Base-by-base conservation (phyloP, 2,888 invertebrate species). In the Drosophila yooni region DNA sequence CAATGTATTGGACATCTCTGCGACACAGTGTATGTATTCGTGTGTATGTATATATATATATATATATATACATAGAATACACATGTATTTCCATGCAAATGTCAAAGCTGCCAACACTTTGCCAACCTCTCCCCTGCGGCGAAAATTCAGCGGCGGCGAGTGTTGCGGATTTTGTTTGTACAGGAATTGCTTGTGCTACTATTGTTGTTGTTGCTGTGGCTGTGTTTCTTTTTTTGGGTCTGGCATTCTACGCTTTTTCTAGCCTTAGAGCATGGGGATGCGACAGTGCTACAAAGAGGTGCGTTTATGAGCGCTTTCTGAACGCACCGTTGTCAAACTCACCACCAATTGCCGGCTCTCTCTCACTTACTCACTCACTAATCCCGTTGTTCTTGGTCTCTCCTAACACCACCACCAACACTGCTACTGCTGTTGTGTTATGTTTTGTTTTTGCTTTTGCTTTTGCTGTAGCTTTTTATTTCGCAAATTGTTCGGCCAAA, bases 111-210 rank as follows among this genome's bases (percentile, higher is more conserved):
- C 73, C 76, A 82, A 76, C 70, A 66, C 66, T 65, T 69, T 38
- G 40, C 56, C 21, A 43, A 15, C 25, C 46, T 54, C 53, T 43
- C 58, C 50, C 62, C 68, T 63, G 70, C 46, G 73, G 73, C 68
- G 52, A 68, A 46, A 52, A 61, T 77, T 69, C 65, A 74, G 70
- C 60, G 54, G 13, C 15, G 25, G 46, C 46, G 73, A 81, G 79
- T 83, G 81, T 88, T 81, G 76, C 83, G 89, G 84, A 81, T 89
- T 89, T 86, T 81, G 70, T 83, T 86, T 83, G 81, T 78, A 53
- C 60, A 62, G 74, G 78, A 85, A 80, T 88, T 67, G 69, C 38
- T 62, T 36, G 29, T 57, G 25, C 2, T 53, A 15, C 54, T 61
- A 46, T 53, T 76, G 33, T 58, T 78, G 48, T 48, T 79, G 58